These are phyloP conservation scores for Fregata magnificens DNA, from an alignment of 2,113 vertebrate species.

Conservation along the genomic window DNA sequence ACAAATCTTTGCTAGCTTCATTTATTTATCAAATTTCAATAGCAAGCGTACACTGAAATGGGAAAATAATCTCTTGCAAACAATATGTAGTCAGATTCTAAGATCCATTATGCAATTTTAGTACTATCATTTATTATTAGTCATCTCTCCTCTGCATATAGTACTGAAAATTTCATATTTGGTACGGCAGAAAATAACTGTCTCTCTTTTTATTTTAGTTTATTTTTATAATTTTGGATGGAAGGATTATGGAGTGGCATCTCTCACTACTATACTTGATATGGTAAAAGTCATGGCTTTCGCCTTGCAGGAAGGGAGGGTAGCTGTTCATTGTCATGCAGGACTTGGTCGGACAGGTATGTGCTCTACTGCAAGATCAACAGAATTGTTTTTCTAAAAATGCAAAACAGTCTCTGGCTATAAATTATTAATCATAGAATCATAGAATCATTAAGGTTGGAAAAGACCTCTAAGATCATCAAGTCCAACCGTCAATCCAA, in stretches of 20 bases:
- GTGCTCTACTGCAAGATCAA: neutral
- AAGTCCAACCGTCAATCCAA: no score
- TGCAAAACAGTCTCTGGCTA: neutral
- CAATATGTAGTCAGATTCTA: neutral
- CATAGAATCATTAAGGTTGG: no score
- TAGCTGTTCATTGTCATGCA: constrained; percentile 94
- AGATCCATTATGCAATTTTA: neutral
- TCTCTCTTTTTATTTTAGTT: constrained; percentile 76
- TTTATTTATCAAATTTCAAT: neutral
- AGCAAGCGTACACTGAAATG: neutral
- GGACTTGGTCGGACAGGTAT: constrained; percentile 96
- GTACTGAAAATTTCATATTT: neutral
- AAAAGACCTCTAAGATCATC: no score
- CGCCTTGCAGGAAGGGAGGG: constrained; percentile 92
- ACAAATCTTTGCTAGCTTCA: neutral
- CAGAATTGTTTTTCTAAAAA: neutral
- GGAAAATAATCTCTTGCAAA: neutral
- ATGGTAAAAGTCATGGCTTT: constrained; percentile 99
- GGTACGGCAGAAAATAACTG: neutral
- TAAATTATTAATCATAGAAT: neutral
- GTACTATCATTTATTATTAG: neutral
- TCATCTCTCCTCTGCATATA: neutral
- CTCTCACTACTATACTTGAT: constrained; percentile 92
- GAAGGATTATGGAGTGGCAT: constrained; percentile 98
- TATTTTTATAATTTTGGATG: constrained; percentile 99